phyloP scores from a whole-genome alignment of 2,113 vertebrate genomes.

The Pangasianodon hypophthalmus region DNA sequence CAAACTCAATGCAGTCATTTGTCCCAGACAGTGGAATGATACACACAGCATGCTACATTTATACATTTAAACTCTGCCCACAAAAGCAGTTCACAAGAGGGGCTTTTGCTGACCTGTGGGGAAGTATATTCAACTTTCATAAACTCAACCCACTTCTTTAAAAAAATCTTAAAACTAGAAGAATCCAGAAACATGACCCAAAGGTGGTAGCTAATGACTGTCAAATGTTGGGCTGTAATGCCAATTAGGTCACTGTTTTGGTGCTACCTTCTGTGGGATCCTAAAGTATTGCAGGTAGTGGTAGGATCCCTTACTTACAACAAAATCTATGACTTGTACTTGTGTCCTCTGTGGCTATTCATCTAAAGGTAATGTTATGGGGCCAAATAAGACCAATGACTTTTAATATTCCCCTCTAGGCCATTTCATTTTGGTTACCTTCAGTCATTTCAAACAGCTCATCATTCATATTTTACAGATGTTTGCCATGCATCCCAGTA shows the following conservation, averaged over 20 bases:
- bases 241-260: slow-evolving; percentile 18
- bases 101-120: slow-evolving; percentile 5
- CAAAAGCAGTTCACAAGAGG: slow-evolving; percentile 33
- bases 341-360: slow-evolving; percentile 3
- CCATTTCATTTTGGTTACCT: neutral
- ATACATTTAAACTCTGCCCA: slow-evolving; percentile 16
- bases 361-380: neutral
- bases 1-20: neutral
- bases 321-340: slow-evolving; percentile 2
- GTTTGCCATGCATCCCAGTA: neutral
- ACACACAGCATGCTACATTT: neutral
- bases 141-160: slow-evolving; percentile 22
- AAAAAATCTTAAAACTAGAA: neutral
- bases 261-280: neutral
- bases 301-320: neutral
- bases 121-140: slow-evolving; percentile 8
- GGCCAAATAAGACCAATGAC: neutral
- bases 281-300: neutral
- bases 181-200: neutral
- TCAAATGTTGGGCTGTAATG: slow-evolving; percentile 1
- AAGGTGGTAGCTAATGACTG: slow-evolving; percentile 33
- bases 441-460: neutral
- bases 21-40: neutral
- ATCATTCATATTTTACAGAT: slow-evolving; percentile 15
- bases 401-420: neutral